Base-by-base conservation (phyloP, 30 jellyfish, hydroid and myxozoan species). In the Euphysa ruthae region DNA sequence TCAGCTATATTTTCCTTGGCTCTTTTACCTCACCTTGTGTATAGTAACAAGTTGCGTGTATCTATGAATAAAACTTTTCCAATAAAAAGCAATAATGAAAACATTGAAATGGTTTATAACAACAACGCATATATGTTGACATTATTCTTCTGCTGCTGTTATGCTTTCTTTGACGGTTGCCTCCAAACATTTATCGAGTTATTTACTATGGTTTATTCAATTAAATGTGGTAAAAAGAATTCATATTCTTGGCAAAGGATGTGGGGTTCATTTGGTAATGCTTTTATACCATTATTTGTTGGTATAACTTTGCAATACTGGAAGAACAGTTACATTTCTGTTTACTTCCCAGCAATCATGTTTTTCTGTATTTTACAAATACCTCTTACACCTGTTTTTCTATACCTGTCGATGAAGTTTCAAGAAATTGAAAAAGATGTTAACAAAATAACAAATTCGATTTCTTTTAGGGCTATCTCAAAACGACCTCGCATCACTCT, bases 201-300 rank as follows among this genome's bases (percentile, higher is more conserved):
- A 18, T 21, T 56, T 30, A 56, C 43, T 24, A 18, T 21, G 1
- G 19, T 56, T 0, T 19, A 16, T 19, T 16, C 24, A 16, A 12
- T 56, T 3, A 56, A 56, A 18, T 24, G 28, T 3, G 43, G 43
- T 3, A 30, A 30, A 18, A 56, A 56, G n/a, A 56, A 30, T 56
- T 21, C 70, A 25, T 56, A 56, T n/a, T 22, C 1, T 6, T 30
- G 43, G 35, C 70, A 56, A 18, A 56, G 70, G 15, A 21, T 56
- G 43, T 56, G 70, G 70, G 32, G 70, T 18, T 18, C 32, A 32
- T 19, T 56, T 56, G 70, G 70, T n/a, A n/a, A n/a, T n/a, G n/a
- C n/a, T n/a, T n/a, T n/a, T n/a, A n/a, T n/a, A n/a, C n/a, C n/a
- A n/a, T n/a, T n/a, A n/a, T n/a, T n/a, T n/a, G n/a, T n/a, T n/a